Conservation (phyloP, 1,140 invertebrate species). For the Lepidostoma basale region DNA sequence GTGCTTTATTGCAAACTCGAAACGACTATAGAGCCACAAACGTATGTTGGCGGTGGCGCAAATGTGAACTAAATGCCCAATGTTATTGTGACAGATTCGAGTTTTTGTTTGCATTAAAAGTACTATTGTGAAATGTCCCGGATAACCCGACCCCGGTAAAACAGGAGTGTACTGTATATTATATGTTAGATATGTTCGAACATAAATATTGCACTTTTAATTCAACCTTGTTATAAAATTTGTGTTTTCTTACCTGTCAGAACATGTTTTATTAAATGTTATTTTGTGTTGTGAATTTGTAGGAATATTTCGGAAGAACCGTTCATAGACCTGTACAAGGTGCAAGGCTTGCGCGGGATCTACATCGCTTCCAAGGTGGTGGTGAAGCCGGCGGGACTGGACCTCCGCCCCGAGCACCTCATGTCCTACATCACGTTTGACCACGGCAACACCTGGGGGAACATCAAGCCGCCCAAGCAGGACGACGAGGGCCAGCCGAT, state of each 20-base stretch:
- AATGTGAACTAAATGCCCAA: no score
- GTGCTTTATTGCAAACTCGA: no score
- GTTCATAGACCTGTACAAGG: constrained; percentile 89
- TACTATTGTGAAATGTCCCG: no score
- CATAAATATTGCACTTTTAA: no score
- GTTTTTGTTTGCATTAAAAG: no score
- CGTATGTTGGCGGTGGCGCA: no score
- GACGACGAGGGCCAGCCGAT: constrained; percentile 71
- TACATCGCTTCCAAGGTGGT: constrained; percentile 87
- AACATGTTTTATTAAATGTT: background rate
- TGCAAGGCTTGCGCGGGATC: constrained; percentile 84
- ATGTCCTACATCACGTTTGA: constrained; percentile 86
- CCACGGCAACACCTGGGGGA: constrained; percentile 82
- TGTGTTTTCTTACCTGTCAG: background rate
- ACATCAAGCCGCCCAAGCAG: constrained; percentile 69
- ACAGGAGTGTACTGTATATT: no score
- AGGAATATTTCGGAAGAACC: constrained; percentile 79
- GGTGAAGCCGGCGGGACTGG: constrained; percentile 56
- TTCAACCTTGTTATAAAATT: no score
- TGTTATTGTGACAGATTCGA: no score
- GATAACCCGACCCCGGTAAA: no score
- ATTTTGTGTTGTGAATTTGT: background rate
- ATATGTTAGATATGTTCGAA: no score
- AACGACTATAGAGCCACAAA: no score
- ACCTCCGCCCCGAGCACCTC: constrained; percentile 75